Base-by-base conservation (phyloP, 2,113 vertebrate species). In the Penelope pileata region DNA sequence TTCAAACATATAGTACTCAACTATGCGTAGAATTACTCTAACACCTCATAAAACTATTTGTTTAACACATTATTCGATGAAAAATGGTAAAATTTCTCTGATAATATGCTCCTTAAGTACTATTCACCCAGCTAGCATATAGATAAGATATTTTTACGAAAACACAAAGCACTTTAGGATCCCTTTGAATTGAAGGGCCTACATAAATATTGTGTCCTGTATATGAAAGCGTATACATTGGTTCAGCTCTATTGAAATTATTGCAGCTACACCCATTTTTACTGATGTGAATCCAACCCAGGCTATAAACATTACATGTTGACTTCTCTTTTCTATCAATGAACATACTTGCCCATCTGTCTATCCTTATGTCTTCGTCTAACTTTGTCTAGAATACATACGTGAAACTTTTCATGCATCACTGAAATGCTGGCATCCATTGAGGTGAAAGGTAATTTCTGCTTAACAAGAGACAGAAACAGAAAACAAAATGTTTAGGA, bases 81-180 rank as follows among this genome's bases (percentile, higher is more conserved):
- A 93, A 94, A 94, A 95, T 78, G 43, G 27, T 64, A 75, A 86
- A 77, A 75, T 72, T 90, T 88, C 51, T 81, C 24, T 80, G 83
- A 70, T 90, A 78, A 90, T 72, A 29, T 76, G 64, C 81, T 88
- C 47, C 40, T 83, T 90, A 78, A 93, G 85, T 68, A 93, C 56
- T 68, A 40, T 60, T 88, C 51, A 81, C 62, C 26, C 48, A 68
- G 24, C 51, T 83, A 48, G 51, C 77, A 72, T 26, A 83, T 30
- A 91, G 82, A 95, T 90, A 96, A 90, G 93, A 90, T 51, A 86
- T 91, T 95, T 95, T 88, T 88, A 78, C 68, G 74, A 86, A 95
- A 96, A 88, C 72, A 91, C 51, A 53, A 90, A 91, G 27, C 68
- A 83, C 90, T 97, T 95, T 81, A 91, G 60, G 40, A 75, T 68